Conservation (phyloP, 2,113 vertebrate genomes). For the Esox niger region DNA sequence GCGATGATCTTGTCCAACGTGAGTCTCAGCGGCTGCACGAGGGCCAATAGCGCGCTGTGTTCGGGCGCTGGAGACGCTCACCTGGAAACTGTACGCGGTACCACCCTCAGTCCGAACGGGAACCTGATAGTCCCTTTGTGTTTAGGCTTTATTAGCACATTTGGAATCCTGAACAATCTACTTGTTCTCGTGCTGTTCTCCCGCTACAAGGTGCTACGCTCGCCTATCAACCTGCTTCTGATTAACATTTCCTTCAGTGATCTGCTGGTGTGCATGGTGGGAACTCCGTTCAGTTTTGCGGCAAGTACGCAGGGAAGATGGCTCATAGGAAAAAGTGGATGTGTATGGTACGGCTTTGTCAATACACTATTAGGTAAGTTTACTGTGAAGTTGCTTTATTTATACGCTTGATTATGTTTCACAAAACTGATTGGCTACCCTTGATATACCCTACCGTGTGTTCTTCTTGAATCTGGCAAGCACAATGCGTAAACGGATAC, state of each 20-base stretch:
- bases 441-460: too few species aligned
- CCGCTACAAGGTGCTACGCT: slow-evolving; percentile 75
- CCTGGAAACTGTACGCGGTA: slow-evolving; percentile 44
- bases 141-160: slow-evolving; percentile 69
- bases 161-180: slow-evolving; percentile 77
- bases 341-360: slow-evolving; percentile 82
- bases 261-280: slow-evolving; percentile 79
- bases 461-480: background rate
- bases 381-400: background rate
- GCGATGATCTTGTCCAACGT: slow-evolving; percentile 69
- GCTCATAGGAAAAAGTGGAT: slow-evolving; percentile 76
- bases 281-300: slow-evolving; percentile 82
- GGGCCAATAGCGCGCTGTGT: slow-evolving; percentile 58
- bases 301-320: slow-evolving; percentile 77
- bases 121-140: slow-evolving; percentile 73
- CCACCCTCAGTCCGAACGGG: slow-evolving; percentile 68
- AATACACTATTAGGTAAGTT: slow-evolving; percentile 81
- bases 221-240: slow-evolving; percentile 81
- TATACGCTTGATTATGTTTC: background rate
- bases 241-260: slow-evolving; percentile 81
- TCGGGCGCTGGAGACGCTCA: slow-evolving; percentile 54
- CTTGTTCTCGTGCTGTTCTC: slow-evolving; percentile 79
- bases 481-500: background rate
- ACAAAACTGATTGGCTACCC: background rate
- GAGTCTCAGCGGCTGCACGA: slow-evolving; percentile 66